phyloP scores from a whole-genome alignment of 2,888 invertebrate species.

The Sicus ferrugineus region DNA sequence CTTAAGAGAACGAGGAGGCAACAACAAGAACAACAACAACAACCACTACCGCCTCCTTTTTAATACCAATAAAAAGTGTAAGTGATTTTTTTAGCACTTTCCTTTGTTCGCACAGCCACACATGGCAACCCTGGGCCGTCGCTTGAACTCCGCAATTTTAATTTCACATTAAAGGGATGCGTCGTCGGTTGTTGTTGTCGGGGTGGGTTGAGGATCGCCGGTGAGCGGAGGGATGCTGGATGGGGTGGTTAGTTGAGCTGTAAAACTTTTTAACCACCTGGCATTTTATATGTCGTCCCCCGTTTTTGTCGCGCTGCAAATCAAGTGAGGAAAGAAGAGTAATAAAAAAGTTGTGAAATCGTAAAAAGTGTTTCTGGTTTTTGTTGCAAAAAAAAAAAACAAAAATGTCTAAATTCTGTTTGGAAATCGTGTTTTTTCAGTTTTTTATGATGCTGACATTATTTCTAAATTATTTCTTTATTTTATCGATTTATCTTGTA shows the following conservation, averaged over 20 bases:
- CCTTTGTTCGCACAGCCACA: background rate
- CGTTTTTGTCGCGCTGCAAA: no score
- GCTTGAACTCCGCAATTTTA: background rate
- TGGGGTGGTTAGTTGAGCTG: no score
- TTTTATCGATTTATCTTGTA: no score
- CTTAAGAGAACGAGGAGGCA: background rate
- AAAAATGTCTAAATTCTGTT: no score
- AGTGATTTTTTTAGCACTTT: slow-evolving; percentile 12
- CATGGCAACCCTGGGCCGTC: background rate
- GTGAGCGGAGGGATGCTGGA: background rate
- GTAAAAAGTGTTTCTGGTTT: no score
- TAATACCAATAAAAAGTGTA: slow-evolving; percentile 13
- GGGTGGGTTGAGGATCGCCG: background rate
- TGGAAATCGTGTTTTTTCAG: no score
- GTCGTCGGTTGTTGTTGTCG: background rate
- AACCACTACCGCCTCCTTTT: background rate
- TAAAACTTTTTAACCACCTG: background rate
- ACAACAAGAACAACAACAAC: background rate
- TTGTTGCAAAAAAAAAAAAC: no score
- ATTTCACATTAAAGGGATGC: background rate
- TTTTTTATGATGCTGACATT: no score
- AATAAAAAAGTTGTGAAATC: no score
- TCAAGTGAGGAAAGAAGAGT: no score
- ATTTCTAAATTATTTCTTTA: no score
- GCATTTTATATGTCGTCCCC: no score